These are phyloP conservation scores for Amiota mariae DNA, from an alignment of 2,888 invertebrate species.

Conservation along the genomic window DNA sequence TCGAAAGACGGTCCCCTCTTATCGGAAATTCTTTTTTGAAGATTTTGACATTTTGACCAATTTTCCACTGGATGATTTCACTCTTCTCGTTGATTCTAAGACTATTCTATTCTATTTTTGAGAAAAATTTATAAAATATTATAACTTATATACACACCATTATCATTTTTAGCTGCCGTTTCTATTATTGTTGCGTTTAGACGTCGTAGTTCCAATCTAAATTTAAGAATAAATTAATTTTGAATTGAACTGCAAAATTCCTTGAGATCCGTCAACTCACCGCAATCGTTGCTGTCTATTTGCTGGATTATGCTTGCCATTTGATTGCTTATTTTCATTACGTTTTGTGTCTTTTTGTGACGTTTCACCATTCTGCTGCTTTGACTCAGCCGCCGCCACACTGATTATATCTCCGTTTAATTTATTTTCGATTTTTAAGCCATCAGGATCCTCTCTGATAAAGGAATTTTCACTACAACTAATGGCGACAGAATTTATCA, in stretches of 20 bases:
- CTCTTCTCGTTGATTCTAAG: too few species aligned
- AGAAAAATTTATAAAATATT: too few species aligned
- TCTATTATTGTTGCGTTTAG: constrained; percentile 81
- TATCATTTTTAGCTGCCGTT: constrained; percentile 65
- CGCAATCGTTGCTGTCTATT: constrained; percentile 65
- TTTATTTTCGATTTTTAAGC: constrained; percentile 34
- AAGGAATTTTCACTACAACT: constrained; percentile 77
- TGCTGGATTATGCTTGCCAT: constrained; percentile 31
- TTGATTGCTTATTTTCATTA: constrained; percentile 27
- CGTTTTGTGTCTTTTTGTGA: neutral
- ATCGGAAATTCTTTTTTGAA: too few species aligned
- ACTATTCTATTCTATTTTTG: too few species aligned
- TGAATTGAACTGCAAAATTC: neutral
- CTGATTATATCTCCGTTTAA: neutral
- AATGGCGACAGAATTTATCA: constrained; percentile 78
- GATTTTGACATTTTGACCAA: too few species aligned
- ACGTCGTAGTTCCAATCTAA: constrained; percentile 76
- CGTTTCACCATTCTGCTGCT: neutral
- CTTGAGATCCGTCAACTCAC: constrained; percentile 48
- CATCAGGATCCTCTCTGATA: constrained; percentile 59
- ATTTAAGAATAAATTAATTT: constrained; percentile 33
- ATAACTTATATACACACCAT: constrained; percentile 47
- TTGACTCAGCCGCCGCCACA: neutral
- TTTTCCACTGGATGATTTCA: too few species aligned
- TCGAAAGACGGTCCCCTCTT: too few species aligned